phyloP scores from a whole-genome alignment of 1,140 invertebrate species.

The Andrena cerasifolii region DNA sequence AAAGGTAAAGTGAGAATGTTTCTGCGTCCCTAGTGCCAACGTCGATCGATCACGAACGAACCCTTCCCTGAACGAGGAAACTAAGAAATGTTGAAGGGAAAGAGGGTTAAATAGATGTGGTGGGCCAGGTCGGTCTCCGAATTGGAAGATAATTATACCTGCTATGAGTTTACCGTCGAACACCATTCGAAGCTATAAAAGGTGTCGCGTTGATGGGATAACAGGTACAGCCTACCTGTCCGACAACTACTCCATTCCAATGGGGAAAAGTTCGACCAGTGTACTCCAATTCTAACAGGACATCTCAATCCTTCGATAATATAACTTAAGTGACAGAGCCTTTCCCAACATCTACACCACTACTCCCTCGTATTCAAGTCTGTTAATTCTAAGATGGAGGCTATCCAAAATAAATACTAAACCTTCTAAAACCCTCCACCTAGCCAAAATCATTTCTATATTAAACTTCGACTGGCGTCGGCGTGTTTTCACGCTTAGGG shows the following conservation, averaged over 20 bases:
- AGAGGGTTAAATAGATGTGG: neutral
- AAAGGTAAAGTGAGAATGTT: no score
- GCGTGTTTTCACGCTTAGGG: no score
- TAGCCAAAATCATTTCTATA: no score
- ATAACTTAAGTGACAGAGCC: no score
- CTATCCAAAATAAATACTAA: no score
- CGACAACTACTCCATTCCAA: neutral
- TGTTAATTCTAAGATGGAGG: no score
- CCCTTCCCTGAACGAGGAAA: neutral
- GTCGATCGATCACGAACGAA: no score
- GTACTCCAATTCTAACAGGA: neutral
- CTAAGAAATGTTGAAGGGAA: neutral
- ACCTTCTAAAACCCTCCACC: no score
- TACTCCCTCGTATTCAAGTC: no score
- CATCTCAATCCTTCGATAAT: slow-evolving; percentile 3
- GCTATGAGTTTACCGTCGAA: neutral
- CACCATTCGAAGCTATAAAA: neutral
- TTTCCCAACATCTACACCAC: no score
- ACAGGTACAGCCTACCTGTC: slow-evolving; percentile 3
- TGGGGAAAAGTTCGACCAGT: neutral
- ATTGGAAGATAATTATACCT: slow-evolving; percentile 14
- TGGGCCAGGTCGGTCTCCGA: neutral
- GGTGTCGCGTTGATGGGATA: neutral
- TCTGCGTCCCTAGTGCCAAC: no score
- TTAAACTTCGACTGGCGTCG: no score